Base-by-base conservation (phyloP, 2,888 invertebrate genomes). In the Leptinotarsa peninsularis region DNA sequence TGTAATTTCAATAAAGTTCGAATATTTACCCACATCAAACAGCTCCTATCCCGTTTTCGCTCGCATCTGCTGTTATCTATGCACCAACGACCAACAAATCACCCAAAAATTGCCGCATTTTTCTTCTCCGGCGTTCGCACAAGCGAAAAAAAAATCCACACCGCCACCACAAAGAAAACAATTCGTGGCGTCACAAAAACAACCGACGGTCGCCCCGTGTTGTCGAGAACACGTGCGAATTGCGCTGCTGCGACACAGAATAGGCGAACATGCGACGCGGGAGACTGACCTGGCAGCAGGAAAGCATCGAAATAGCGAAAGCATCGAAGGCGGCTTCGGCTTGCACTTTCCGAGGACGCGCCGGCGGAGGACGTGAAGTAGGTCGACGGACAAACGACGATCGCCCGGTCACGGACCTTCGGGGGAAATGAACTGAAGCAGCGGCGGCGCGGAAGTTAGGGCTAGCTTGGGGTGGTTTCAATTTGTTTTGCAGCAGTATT, bases 401-500 rank as follows among this genome's bases (percentile, higher is more conserved):
- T 66, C 78, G 78, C 74, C 78, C 82, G 84, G 84, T 85, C 84
- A 85, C 82, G 81, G 84, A 85, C 85, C 84, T 81, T 80, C 76
- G 79, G 83, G 84, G 83, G 84, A 83, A 85, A 84, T 83, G 83
- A 84, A 85, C 85, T 83, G 79, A 79, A 68, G 69, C 67, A 76
- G 76, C 67, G 75, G 69, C 70, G 71, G 56, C 21, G 23, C 27
- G 15, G 52, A 52, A 52, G n/a, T 15, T 5, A 2, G n/a, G 15
- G n/a, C 15, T 17, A 17, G 52, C n/a, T 4, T 52, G 15, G 17
- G 52, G n/a, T 52, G 52, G 52, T 52, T 21, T 7, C 33, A 33
- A 7, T 33, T 33, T 33, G 1, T 33, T 33, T 7, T 33, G 33
- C 1, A 33, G 33, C 27, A 27, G 27, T 27, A 27, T 27, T 27